These are phyloP conservation scores for Merluccius polli DNA, from an alignment of 2,797 vertebrate species.

Conservation along the genomic window DNA sequence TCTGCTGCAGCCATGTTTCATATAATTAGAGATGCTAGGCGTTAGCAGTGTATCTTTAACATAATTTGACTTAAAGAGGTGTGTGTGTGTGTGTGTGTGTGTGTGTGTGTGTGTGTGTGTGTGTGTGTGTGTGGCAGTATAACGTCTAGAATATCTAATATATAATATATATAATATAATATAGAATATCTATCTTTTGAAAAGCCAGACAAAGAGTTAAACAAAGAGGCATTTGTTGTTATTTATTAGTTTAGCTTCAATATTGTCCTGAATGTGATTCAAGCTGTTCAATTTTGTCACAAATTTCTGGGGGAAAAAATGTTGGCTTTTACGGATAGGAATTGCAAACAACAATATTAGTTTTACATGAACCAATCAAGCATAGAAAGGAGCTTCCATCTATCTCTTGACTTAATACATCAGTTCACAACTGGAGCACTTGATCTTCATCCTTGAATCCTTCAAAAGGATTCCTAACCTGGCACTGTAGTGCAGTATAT, in stretches of 20 bases:
- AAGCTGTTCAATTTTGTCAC: neutral
- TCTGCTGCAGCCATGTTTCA: slow-evolving; percentile 22
- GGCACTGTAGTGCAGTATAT: neutral
- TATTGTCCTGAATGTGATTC: neutral
- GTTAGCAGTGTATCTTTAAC: neutral
- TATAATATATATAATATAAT: too few relatives aligned
- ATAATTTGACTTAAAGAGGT: neutral
- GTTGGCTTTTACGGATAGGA: neutral
- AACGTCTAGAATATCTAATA: neutral
- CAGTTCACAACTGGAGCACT: neutral
- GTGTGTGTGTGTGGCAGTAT: neutral
- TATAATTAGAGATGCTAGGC: slow-evolving; percentile 5
- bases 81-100: neutral
- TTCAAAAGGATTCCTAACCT: neutral
- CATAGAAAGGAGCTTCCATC: neutral
- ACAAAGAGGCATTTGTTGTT: too few relatives aligned
- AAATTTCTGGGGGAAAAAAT: neutral
- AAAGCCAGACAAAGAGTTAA: neutral
- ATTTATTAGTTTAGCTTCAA: neutral
- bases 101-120: neutral
- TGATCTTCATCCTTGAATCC: neutral
- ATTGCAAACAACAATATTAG: neutral
- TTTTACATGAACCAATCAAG: neutral
- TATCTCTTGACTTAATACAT: neutral
- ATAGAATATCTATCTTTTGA: too few relatives aligned